Base-by-base conservation (phyloP, 2,113 vertebrate species). In the Ammodytes dubius region DNA sequence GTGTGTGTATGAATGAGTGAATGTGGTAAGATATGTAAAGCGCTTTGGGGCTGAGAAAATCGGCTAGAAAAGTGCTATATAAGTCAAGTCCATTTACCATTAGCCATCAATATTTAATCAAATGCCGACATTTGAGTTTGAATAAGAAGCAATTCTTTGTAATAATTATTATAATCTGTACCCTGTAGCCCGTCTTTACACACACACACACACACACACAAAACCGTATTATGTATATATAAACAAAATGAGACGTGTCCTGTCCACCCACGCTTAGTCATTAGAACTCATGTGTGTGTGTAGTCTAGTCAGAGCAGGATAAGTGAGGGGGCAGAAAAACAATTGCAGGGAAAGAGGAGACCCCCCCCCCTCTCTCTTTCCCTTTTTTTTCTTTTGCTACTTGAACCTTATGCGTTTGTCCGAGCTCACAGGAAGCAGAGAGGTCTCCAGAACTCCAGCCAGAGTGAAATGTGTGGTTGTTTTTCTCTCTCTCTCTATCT, bases 341-440 rank as follows among this genome's bases (percentile, higher is more conserved):
- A 70, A 72, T 82, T 79, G 50, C 61, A 71, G 71, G 74, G 79
- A 54, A 63, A 58, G 66, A 82, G 39, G 52, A 74, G 53, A 27
- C 27, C 27, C 27, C 27, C 27, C 27, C 27, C 27, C 27, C 27
- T 27, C 27, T 27, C 27, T 27, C 27, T 27, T 27, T 27, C 27
- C 27, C 27, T 27, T 27, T 27, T 27, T 27, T 27, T 27, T 27
- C 2, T 27, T 27, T 27, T 27, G 27, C 27, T 27, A 27, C 27
- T 27, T 27, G 27, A 27, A 27, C 27, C 27, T 27, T 27, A 27
- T 27, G 27, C 27, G 27, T 27, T 27, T 27, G 81, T 84, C 88
- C 73, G 64, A 61, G 63, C 35, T 3, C 60, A 90, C 88, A 89
- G 89, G 91, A 91, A 88, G 89, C 73, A 11, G 64, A 84, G 82